A percentile compares a stretch with the other conserved stretches of the same genome.
Conservation (phyloP, 2,888 invertebrate species). For the Xestia c-nigrum region DNA sequence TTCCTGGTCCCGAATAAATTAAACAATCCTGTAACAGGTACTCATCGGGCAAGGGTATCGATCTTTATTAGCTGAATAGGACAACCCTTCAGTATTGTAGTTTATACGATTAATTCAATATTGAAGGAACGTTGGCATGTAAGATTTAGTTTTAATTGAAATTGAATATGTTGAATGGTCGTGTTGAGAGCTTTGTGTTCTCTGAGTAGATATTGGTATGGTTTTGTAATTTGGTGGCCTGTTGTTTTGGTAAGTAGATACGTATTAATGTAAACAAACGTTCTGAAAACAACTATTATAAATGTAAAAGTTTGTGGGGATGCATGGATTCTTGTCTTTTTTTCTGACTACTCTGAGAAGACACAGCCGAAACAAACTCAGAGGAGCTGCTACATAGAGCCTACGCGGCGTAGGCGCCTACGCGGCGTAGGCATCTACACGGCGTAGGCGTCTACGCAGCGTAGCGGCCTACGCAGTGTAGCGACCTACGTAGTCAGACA, state of each 20-base stretch:
- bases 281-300: not conserved
- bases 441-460: no score
- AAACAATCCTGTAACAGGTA: slow-evolving; percentile 72
- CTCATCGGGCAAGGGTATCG: slow-evolving; percentile 53
- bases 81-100: slow-evolving; percentile 48
- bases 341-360: no score
- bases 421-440: no score
- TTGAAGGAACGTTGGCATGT: slow-evolving; percentile 16
- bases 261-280: not conserved
- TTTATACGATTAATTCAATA: slow-evolving; percentile 55
- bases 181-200: not conserved
- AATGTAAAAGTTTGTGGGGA: not conserved
- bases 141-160: slow-evolving; percentile 52
- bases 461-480: no score
- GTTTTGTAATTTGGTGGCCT: not conserved
- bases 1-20: slow-evolving; percentile 80
- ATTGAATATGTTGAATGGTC: slow-evolving; percentile 27
- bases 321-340: no score
- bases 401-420: no score
- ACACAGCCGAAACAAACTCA: no score
- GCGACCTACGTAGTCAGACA: no score
- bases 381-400: no score
- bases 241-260: not conserved
- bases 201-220: not conserved
- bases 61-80: slow-evolving; percentile 61